phyloP scores from a whole-genome alignment of 2,113 vertebrate genomes.

The Bubo blakistoni region DNA sequence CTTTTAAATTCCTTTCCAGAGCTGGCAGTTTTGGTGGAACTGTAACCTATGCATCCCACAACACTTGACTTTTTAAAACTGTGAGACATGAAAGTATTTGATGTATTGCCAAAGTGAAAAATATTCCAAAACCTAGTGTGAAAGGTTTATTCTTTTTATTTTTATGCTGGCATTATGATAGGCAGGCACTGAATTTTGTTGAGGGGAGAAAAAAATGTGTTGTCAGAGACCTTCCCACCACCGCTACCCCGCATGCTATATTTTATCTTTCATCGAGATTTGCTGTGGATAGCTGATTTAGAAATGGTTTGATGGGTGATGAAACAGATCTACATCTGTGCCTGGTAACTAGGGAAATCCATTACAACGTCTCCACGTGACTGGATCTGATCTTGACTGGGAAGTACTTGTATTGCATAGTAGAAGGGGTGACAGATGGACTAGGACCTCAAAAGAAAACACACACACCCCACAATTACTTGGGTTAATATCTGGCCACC shows the following conservation, averaged over 20 bases:
- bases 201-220: not conserved
- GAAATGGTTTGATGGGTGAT: not conserved
- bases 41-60: not conserved
- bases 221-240: not conserved
- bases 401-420: not conserved
- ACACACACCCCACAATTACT: no score
- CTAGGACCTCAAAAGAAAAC: not conserved
- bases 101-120: not conserved
- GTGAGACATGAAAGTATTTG: not conserved
- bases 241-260: not conserved
- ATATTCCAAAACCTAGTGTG: not conserved
- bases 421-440: not conserved
- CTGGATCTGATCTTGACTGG: not conserved
- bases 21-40: constrained; percentile 1
- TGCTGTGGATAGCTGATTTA: not conserved
- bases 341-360: not conserved
- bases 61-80: not conserved
- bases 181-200: not conserved
- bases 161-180: not conserved
- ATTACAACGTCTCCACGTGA: rapidly evolving
- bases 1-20: not conserved
- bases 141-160: not conserved
- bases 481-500: not conserved
- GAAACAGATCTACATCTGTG: not conserved
- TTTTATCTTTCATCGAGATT: not conserved